A percentile compares a stretch with the other conserved stretches of the same genome.
Conservation (phyloP, 2,797 vertebrate species). For the Thaleichthys pacificus region DNA sequence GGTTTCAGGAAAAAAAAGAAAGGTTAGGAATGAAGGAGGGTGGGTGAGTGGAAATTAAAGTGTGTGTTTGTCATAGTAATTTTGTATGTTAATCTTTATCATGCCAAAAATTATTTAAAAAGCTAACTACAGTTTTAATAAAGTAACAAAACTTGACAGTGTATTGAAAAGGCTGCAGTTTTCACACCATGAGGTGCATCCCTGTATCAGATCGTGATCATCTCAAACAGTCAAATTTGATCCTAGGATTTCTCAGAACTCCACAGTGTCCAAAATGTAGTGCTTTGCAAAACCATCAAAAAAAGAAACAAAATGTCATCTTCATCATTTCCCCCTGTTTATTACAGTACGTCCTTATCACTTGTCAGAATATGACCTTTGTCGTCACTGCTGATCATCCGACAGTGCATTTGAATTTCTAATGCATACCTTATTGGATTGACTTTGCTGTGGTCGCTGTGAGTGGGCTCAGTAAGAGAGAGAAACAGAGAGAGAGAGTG, state of each 20-base stretch:
- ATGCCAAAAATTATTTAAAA: background rate
- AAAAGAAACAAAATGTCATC: background rate
- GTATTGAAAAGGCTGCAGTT: no score
- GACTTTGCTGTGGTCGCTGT: background rate
- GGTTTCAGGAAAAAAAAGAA: background rate
- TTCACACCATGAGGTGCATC: no score
- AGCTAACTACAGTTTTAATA: no score
- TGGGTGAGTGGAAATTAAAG: background rate
- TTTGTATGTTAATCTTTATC: background rate
- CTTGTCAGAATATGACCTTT: conserved; percentile 12
- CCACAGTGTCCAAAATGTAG: background rate
- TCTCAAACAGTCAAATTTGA: no score
- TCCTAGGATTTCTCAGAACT: no score
- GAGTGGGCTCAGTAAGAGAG: background rate
- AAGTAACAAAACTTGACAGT: no score
- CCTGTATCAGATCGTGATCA: no score
- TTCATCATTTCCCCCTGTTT: conserved; percentile 1
- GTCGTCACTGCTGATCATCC: conserved; percentile 7
- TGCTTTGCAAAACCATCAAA: background rate
- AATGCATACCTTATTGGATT: background rate
- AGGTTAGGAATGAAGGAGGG: background rate
- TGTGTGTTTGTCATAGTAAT: background rate
- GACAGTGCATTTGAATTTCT: conserved; percentile 13
- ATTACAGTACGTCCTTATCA: background rate
- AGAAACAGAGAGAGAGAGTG: background rate